Percentiles rank a stretch among this genome's conserved stretches.
Evolutionary conservation across 1,140 invertebrate species (phyloP).

Genomic region (Cotesia typhae): DNA sequence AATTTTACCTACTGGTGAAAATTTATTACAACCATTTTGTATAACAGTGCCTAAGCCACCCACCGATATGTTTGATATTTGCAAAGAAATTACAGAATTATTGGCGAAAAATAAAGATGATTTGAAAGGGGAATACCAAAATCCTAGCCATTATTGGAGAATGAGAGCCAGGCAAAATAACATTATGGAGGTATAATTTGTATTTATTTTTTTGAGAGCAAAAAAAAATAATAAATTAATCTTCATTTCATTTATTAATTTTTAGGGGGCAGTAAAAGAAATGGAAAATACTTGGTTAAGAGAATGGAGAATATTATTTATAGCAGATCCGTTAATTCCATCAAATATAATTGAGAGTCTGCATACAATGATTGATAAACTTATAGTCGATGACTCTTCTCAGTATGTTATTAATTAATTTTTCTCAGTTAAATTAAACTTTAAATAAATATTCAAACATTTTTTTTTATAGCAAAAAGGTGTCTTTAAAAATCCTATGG

Average conservation of each 20-base stretch:
- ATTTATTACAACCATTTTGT: conserved; percentile 58
- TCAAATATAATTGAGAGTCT: conserved; percentile 47
- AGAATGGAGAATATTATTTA: conserved; percentile 71
- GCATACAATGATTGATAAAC: conserved; percentile 60
- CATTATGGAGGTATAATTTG: conserved; percentile 66
- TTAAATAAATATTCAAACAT: conserved; percentile 12
- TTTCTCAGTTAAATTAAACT: conserved; percentile 8
- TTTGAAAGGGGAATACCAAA: conserved; percentile 50
- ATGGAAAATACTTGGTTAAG: conserved; percentile 73
- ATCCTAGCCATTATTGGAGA: conserved; percentile 68
- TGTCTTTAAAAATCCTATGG: conserved; percentile 56
- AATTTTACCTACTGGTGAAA: conserved; percentile 65
- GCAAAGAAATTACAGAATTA: conserved; percentile 53
- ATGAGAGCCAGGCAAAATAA: conserved; percentile 67
- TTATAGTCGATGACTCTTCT: conserved; percentile 61
- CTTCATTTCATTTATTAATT: conserved; percentile 38
- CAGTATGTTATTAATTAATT: conserved; percentile 52
- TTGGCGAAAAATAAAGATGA: conserved; percentile 52
- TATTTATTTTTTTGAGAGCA: conserved; percentile 19
- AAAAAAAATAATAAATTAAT: not conserved
- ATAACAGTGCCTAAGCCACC: conserved; percentile 63
- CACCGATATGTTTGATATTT: conserved; percentile 54
- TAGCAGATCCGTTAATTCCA: conserved; percentile 66
- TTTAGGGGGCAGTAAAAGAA: conserved; percentile 68
- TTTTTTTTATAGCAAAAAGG: conserved; percentile 4